A percentile compares a stretch with the other conserved stretches of the same genome.
These are phyloP conservation scores for Alsophila aescularia DNA, from an alignment of 2,888 invertebrate species.

Conservation along the genomic window DNA sequence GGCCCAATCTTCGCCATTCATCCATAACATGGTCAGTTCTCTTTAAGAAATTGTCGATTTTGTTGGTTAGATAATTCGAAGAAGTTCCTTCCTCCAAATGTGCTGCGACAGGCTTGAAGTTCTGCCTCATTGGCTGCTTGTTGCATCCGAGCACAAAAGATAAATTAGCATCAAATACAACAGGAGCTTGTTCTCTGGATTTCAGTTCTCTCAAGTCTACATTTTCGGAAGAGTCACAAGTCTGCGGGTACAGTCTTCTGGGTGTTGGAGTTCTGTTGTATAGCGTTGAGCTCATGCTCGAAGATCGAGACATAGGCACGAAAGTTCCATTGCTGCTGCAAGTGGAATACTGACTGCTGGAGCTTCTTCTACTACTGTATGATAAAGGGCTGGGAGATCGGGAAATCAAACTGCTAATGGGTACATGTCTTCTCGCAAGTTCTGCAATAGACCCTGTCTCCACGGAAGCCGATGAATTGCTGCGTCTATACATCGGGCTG, in stretches of 20 bases:
- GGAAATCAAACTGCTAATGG: constrained; percentile 66
- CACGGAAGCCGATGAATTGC: constrained; percentile 67
- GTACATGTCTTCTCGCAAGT: constrained; percentile 72
- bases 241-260: constrained; percentile 88
- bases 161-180: constrained; percentile 92
- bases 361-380: constrained; percentile 69
- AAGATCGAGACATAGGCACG: constrained; percentile 71
- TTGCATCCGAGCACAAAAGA: constrained; percentile 91
- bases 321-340: constrained; percentile 77
- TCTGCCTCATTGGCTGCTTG: constrained; percentile 87
- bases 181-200: constrained; percentile 89
- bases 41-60: constrained; percentile 91
- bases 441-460: constrained; percentile 81
- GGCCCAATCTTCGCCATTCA: constrained; percentile 91
- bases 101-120: constrained; percentile 89
- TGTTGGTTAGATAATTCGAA: constrained; percentile 89
- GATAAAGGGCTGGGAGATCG: constrained; percentile 85
- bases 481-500: constrained; percentile 72
- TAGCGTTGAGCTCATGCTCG: constrained; percentile 70
- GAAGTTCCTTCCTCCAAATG: constrained; percentile 90
- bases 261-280: constrained; percentile 83
- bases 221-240: constrained; percentile 71
- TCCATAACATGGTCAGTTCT: constrained; percentile 95
- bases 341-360: constrained; percentile 75
- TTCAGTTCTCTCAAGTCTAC: constrained; percentile 85